Evolutionary conservation across 2,113 vertebrate genomes (phyloP).

Genomic region (Budorcas taxicolor): DNA sequence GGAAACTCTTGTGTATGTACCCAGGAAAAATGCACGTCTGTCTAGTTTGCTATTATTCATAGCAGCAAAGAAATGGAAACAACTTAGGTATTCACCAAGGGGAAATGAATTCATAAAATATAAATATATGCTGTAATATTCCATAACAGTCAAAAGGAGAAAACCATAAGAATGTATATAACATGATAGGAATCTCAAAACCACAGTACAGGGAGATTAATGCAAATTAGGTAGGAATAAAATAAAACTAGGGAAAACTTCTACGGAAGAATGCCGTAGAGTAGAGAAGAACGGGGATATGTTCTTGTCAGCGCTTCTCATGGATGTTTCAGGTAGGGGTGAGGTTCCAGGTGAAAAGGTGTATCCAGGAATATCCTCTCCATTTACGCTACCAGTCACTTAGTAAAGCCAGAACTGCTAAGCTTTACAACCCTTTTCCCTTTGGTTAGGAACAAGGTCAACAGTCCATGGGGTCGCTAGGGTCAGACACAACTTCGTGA

Average conservation of each 20-base stretch:
- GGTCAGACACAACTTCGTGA: background rate
- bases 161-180: background rate
- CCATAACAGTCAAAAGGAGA: background rate
- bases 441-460: background rate
- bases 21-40: background rate
- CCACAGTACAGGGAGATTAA: background rate
- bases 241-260: background rate
- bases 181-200: background rate
- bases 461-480: background rate
- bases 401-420: background rate
- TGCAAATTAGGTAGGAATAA: background rate
- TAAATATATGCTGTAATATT: background rate
- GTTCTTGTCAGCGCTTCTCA: background rate
- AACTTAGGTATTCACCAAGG: background rate
- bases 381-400: background rate
- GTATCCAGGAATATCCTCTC: background rate
- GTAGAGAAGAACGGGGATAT: background rate
- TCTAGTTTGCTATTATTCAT: background rate
- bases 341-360: background rate
- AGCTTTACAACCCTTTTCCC: background rate
- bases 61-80: constrained; percentile 7
- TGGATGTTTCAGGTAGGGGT: background rate
- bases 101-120: background rate
- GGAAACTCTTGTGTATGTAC: background rate
- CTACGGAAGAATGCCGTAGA: background rate